Percentiles rank a stretch among this genome's conserved stretches.
These are phyloP conservation scores for Pseudomugil tenellus DNA, from an alignment of 2,797 vertebrate genomes.

Conservation along the genomic window DNA sequence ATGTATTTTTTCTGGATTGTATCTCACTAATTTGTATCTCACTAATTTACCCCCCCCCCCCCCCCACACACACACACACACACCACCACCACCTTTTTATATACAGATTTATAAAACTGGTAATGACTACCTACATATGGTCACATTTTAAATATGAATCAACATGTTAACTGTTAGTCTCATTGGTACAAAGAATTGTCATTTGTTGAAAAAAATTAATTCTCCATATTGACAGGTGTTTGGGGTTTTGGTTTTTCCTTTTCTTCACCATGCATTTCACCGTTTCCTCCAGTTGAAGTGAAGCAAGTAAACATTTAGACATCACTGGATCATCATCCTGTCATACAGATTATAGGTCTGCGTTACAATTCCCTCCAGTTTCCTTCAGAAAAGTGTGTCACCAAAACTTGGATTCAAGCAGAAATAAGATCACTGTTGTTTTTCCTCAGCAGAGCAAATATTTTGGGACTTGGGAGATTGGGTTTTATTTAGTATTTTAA, in stretches of 20 bases:
- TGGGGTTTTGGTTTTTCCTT: constrained; percentile 12
- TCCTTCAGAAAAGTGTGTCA: constrained; percentile 58
- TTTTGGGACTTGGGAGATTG: constrained; percentile 58
- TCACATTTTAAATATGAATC: neutral
- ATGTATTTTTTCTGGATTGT: neutral
- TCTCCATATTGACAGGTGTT: constrained; percentile 13
- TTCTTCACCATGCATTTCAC: constrained; percentile 10
- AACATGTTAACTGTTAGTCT: neutral
- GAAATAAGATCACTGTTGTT: constrained; percentile 67
- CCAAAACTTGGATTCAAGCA: constrained; percentile 47
- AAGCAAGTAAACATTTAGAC: constrained; percentile 57
- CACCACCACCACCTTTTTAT: too few relatives aligned
- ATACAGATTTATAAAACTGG: neutral
- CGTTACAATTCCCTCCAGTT: constrained; percentile 32
- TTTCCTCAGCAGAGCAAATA: constrained; percentile 66
- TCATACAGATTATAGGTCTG: constrained; percentile 62
- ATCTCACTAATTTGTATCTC: neutral
- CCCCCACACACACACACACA: too few relatives aligned
- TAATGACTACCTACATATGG: neutral
- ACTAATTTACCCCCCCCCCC: neutral
- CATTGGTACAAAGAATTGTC: too few relatives aligned
- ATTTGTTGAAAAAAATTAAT: too few relatives aligned
- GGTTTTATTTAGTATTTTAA: constrained; percentile 23
- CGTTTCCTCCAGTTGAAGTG: constrained; percentile 35
- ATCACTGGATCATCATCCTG: constrained; percentile 63